Base-by-base conservation (phyloP, 2,888 invertebrate species). In the Amphimallon solstitiale region DNA sequence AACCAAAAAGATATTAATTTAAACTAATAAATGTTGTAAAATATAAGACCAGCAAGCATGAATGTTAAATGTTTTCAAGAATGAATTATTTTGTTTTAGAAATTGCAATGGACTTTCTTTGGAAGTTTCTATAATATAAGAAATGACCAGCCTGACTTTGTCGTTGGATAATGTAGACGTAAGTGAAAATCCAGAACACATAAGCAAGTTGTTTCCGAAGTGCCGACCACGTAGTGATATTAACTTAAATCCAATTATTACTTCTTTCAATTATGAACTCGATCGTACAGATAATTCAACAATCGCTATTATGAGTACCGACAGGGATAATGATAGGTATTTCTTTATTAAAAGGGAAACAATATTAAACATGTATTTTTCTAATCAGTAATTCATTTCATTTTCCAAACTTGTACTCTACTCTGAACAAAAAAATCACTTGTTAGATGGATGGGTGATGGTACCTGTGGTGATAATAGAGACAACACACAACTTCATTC, bases 201-300 rank as follows among this genome's bases (percentile, higher is more conserved):
- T 94, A 84, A 92, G 92, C 80, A 88, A 91, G 82, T 87, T 93
- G 78, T 94, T 93, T 85, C 93, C 93, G 78, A 93, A 93, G 90
- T 93, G 93, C 85, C 89, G 92, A 77, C 93, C 92, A 74, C 86
- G 88, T 79, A 84, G 84, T 76, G 86, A 86, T 81, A 84, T 85
- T 76, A 86, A 86, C 81, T 80, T 86, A 74, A 86, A 86, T 81
- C 83, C 84, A 52, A 81, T 85, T 71, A 79, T 82, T 74, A 75
- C 77, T 71, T 74, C 79, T 71, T 77, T 72, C 71, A 78, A 78
- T 76, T 80, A 81, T 74, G 78, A 82, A 82, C 80, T 81, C 75
- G 77, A 78, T 76, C 77, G 78, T 75, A 77, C 77, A 73, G 83
- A 84, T 72, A 83, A 83, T 78, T 75, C 77, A 71, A 68, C 76